Conservation (phyloP, 2,113 vertebrate species). For the Chroicocephalus ridibundus region DNA sequence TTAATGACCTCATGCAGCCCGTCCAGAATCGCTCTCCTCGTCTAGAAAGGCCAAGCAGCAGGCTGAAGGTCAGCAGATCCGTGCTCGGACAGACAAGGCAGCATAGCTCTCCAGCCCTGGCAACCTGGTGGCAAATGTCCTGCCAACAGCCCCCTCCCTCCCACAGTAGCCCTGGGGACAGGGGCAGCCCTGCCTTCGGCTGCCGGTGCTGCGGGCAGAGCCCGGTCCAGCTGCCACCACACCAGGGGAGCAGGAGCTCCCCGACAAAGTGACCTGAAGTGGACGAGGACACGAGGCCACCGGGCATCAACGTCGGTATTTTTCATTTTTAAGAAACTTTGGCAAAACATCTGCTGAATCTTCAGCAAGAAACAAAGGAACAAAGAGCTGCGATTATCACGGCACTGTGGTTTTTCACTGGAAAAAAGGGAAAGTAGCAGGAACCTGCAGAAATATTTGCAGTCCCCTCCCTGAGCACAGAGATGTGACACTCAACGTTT, state of each 20-base stretch:
- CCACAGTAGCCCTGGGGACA: neutral
- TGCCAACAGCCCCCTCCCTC: neutral
- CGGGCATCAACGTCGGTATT: fast-evolving
- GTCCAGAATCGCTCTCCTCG: fast-evolving
- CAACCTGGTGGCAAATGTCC: neutral
- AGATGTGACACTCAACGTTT: fast-evolving
- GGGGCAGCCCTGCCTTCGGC: neutral
- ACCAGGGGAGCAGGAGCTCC: neutral
- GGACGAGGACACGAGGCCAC: neutral
- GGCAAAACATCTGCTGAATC: neutral
- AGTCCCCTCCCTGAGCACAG: neutral
- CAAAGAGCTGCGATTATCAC: neutral
- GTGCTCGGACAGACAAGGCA: neutral
- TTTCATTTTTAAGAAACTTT: neutral
- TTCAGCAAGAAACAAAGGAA: neutral
- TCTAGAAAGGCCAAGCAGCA: neutral
- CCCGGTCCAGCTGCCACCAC: fast-evolving
- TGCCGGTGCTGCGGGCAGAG: neutral
- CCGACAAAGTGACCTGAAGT: too few relatives aligned
- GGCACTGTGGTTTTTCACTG: neutral
- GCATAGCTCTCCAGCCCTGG: neutral
- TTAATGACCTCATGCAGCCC: fast-evolving
- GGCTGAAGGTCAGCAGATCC: neutral
- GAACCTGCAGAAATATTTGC: neutral
- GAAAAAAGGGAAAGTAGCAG: neutral